Conservation (phyloP, 2,888 invertebrate genomes). For the Phaonia tiefii region DNA sequence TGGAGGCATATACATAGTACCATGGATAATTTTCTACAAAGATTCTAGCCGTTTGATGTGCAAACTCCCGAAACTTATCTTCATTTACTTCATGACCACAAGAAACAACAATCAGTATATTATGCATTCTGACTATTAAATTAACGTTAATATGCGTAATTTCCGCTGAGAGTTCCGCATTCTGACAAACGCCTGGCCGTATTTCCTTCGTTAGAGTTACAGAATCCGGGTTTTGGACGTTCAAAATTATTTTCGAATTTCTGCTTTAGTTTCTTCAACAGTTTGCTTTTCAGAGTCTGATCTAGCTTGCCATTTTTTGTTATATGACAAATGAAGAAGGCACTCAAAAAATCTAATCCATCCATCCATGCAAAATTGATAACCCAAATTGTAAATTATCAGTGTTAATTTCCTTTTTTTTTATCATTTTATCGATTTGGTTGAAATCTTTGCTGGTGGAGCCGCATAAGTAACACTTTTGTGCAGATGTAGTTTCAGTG, state of each 20-base stretch:
- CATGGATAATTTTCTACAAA: slow-evolving; percentile 8
- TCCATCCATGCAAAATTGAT: too few species aligned
- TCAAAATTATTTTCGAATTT: too few species aligned
- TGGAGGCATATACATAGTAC: background rate
- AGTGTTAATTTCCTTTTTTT: too few species aligned
- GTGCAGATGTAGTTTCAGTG: too few species aligned
- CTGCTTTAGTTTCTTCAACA: too few species aligned
- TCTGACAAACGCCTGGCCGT: slow-evolving; percentile 12
- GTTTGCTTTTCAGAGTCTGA: background rate
- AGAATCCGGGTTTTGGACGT: slow-evolving; percentile 12
- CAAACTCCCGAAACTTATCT: background rate
- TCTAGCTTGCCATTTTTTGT: too few species aligned
- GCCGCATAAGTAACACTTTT: too few species aligned
- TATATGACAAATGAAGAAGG: too few species aligned
- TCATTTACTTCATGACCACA: slow-evolving; percentile 3
- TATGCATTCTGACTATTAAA: background rate
- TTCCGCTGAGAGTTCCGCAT: slow-evolving; percentile 11
- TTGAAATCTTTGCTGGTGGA: too few species aligned
- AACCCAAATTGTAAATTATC: too few species aligned
- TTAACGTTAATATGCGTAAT: slow-evolving; percentile 1
- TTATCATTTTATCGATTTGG: too few species aligned
- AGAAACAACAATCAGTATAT: slow-evolving; percentile 7
- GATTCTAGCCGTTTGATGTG: slow-evolving; percentile 2
- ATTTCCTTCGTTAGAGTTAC: background rate
- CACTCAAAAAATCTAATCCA: too few species aligned